A percentile compares a stretch with the other conserved stretches of the same genome.
Conservation (phyloP, 2,797 vertebrate genomes). For the Rhinogobio ventralis region DNA sequence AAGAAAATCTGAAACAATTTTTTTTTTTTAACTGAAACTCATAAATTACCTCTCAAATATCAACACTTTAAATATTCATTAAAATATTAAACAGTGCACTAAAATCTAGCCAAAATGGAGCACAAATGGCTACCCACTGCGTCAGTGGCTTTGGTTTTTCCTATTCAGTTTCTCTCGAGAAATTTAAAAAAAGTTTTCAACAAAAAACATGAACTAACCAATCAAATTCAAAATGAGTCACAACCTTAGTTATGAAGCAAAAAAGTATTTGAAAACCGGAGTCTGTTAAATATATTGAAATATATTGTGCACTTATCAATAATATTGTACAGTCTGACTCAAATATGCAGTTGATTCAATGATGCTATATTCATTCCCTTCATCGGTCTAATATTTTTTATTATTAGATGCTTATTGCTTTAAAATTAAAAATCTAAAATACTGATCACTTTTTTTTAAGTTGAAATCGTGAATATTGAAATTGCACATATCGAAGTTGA, state of each 20-base stretch:
- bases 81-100: conserved; percentile 7
- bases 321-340: neutral
- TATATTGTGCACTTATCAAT: neutral
- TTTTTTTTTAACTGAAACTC: conserved; percentile 1
- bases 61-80: conserved; percentile 6
- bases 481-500: neutral
- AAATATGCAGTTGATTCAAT: neutral
- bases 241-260: neutral
- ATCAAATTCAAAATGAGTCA: neutral
- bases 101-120: neutral
- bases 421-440: neutral
- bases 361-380: neutral
- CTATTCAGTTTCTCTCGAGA: neutral
- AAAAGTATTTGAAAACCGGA: neutral
- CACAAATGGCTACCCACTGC: neutral
- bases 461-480: neutral
- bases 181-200: neutral
- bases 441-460: neutral
- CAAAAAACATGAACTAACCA: neutral
- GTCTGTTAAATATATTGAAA: neutral
- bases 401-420: neutral
- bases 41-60: conserved; percentile 30
- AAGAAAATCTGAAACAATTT: conserved; percentile 23
- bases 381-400: neutral
- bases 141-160: neutral